These are phyloP conservation scores for Motacilla tschutschensis DNA, from an alignment of 2,113 vertebrate species.

Conservation along the genomic window DNA sequence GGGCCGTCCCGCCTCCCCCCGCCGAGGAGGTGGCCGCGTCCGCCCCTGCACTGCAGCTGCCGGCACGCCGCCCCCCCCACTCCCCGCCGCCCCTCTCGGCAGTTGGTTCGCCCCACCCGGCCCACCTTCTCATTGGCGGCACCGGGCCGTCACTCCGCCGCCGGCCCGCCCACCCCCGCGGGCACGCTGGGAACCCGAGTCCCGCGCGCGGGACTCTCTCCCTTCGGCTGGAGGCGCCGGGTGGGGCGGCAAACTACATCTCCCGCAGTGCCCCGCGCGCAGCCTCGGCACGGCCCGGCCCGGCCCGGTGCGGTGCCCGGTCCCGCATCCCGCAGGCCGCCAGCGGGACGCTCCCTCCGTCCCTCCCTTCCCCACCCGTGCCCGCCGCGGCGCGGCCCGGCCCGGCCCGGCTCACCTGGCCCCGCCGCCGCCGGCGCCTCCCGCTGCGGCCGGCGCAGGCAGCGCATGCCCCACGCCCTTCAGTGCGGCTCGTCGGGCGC, in stretches of 20 bases:
- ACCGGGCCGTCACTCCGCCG: neutral
- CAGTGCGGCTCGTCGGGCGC: neutral
- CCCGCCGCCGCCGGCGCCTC: neutral
- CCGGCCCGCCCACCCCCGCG: neutral
- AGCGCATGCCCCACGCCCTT: neutral
- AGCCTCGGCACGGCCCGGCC: neutral
- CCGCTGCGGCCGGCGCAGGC: neutral
- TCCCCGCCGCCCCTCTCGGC: neutral
- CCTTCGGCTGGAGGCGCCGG: neutral
- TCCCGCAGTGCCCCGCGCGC: neutral
- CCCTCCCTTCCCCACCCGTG: neutral
- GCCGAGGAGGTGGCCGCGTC: neutral
- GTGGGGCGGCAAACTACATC: neutral
- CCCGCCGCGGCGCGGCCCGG: neutral
- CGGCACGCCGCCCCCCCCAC: neutral
- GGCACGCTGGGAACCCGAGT: neutral
- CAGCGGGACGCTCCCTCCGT: neutral
- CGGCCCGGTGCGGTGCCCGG: neutral
- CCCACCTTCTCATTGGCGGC: neutral
- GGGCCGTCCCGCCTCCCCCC: neutral
- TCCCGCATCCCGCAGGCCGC: neutral
- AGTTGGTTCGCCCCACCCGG: constrained; percentile 26
- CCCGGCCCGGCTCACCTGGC: neutral
- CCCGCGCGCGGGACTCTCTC: too few relatives aligned
- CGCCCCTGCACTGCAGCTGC: neutral